phyloP scores from a whole-genome alignment of 1,140 invertebrate genomes.

The Cecropterus lyciades region DNA sequence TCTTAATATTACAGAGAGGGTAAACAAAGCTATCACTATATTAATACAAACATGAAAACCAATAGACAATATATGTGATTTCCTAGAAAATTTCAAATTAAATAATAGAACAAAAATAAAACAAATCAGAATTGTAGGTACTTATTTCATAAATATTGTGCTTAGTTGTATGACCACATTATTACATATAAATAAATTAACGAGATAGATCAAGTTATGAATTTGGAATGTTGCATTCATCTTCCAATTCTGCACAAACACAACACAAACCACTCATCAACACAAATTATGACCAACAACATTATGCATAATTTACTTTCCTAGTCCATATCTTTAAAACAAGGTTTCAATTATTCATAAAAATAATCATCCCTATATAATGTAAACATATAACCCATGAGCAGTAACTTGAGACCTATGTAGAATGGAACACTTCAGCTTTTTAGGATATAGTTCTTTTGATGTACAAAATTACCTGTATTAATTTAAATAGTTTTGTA shows the following conservation, averaged over 20 bases:
- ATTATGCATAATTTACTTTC: background rate
- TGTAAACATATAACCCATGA: too few species aligned
- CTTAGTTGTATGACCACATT: background rate
- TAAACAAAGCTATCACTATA: too few species aligned
- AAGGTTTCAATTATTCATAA: background rate
- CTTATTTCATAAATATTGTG: background rate
- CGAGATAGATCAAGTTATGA: background rate
- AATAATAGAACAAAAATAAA: too few species aligned
- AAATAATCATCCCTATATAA: background rate
- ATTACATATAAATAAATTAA: slow-evolving; percentile 1
- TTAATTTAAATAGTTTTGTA: too few species aligned
- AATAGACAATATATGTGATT: background rate
- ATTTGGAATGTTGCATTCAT: slow-evolving; percentile 23
- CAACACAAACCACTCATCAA: background rate
- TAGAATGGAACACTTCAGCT: too few species aligned
- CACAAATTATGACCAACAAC: background rate
- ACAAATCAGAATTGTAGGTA: background rate
- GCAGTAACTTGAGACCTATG: too few species aligned
- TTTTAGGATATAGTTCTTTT: too few species aligned
- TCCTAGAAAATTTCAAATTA: too few species aligned
- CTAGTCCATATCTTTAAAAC: background rate
- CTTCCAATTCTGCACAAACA: slow-evolving; percentile 6
- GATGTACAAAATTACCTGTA: too few species aligned
- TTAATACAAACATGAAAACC: background rate
- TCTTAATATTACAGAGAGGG: too few species aligned